These are phyloP conservation scores for Vombatus ursinus DNA, from an alignment of 2,113 vertebrate genomes.

Conservation along the genomic window DNA sequence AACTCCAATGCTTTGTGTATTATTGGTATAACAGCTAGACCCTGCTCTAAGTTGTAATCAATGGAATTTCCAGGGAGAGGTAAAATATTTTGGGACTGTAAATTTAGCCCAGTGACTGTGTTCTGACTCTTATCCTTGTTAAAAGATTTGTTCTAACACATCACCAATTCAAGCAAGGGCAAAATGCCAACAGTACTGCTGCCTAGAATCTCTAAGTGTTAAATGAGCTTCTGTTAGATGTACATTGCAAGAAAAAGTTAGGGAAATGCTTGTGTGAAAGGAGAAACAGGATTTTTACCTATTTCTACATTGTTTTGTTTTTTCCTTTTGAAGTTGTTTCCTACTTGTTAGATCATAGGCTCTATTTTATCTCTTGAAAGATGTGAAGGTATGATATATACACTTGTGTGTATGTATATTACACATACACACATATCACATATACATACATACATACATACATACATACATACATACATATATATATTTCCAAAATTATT, in stretches of 20 bases:
- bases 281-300: not conserved
- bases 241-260: not conserved
- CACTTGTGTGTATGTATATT: too few relatives aligned
- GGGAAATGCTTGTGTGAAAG: not conserved
- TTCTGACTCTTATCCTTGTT: not conserved
- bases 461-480: too few relatives aligned
- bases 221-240: not conserved
- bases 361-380: not conserved
- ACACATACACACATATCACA: too few relatives aligned
- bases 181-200: not conserved
- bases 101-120: not conserved
- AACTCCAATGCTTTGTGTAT: not conserved
- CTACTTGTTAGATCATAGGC: not conserved
- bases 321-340: not conserved
- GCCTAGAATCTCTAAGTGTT: not conserved
- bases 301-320: not conserved
- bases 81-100: not conserved
- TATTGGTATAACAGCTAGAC: not conserved
- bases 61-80: not conserved
- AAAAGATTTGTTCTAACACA: not conserved
- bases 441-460: too few relatives aligned
- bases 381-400: not conserved
- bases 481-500: not conserved
- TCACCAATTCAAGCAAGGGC: not conserved
- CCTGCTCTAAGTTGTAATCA: not conserved